phyloP scores from a whole-genome alignment of 2,888 invertebrate species.

The Drosophila suboccidentalis region DNA sequence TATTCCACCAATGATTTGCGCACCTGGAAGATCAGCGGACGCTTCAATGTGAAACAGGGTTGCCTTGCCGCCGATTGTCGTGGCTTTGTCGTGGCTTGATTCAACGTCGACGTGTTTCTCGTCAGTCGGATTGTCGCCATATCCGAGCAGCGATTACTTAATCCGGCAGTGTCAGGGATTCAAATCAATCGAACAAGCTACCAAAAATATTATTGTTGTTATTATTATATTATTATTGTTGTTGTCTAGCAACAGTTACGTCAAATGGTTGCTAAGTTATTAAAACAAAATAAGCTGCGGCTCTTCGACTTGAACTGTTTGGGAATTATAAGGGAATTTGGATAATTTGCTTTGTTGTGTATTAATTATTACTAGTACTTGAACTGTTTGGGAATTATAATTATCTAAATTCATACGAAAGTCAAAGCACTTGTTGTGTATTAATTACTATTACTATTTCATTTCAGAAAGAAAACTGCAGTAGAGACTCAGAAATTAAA shows the following conservation, averaged over 20 bases:
- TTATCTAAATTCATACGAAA: too few relatives aligned
- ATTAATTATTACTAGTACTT: too few relatives aligned
- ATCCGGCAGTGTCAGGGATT: too few relatives aligned
- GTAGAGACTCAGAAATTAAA: background rate
- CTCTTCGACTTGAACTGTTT: background rate
- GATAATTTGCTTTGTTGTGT: background rate
- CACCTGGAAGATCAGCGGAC: conserved; percentile 57
- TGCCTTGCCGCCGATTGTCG: background rate
- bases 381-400: too few relatives aligned
- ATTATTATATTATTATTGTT: background rate
- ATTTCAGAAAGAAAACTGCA: background rate
- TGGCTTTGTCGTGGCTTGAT: background rate
- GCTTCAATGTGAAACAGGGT: conserved; percentile 51
- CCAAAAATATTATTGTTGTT: conserved; percentile 12
- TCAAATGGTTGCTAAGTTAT: conserved; percentile 48
- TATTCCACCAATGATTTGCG: conserved; percentile 75
- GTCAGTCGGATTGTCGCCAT: conserved; percentile 8
- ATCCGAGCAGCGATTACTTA: background rate
- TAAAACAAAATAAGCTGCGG: background rate
- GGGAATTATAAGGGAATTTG: conserved; percentile 1
- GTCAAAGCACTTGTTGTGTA: too few relatives aligned
- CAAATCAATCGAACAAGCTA: conserved; percentile 4
- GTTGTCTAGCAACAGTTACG: conserved; percentile 31
- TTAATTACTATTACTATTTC: too few relatives aligned
- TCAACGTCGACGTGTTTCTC: background rate